phyloP scores from a whole-genome alignment of 2,797 vertebrate genomes.

The Lepus oiostolus region DNA sequence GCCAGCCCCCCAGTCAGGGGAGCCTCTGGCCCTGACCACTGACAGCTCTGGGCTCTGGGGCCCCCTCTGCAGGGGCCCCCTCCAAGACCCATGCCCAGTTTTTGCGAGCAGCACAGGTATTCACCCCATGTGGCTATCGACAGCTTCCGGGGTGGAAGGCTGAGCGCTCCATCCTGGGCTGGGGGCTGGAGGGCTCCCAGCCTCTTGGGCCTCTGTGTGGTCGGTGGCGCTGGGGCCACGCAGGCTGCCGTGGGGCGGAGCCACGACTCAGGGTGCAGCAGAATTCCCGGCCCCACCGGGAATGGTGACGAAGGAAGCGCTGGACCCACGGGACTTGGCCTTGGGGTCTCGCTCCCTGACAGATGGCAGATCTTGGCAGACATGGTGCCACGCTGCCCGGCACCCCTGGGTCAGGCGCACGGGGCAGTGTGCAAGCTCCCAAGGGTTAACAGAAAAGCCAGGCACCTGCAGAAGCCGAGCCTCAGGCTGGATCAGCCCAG shows the following conservation, averaged over 20 bases:
- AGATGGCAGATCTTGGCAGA: neutral
- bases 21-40: neutral
- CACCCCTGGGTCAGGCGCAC: neutral
- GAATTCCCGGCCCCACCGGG: neutral
- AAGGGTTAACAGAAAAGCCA: neutral
- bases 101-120: neutral
- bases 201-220: neutral
- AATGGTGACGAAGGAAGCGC: too few species aligned
- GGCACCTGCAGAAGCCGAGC: constrained; percentile 55
- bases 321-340: too few species aligned
- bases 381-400: neutral
- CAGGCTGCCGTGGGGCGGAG: too few species aligned
- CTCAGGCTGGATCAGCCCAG: constrained; percentile 85
- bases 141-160: too few species aligned
- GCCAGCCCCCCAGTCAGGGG: neutral
- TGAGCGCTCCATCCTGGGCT: too few species aligned
- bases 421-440: too few species aligned
- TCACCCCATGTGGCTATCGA: neutral
- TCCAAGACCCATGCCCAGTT: neutral
- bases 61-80: neutral
- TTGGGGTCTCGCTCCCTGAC: too few species aligned
- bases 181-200: neutral
- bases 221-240: too few species aligned
- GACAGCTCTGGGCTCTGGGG: neutral
- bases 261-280: neutral